A percentile compares a stretch with the other conserved stretches of the same genome.
Conservation (phyloP, 2,797 vertebrate species). For the Ibycter americanus region DNA sequence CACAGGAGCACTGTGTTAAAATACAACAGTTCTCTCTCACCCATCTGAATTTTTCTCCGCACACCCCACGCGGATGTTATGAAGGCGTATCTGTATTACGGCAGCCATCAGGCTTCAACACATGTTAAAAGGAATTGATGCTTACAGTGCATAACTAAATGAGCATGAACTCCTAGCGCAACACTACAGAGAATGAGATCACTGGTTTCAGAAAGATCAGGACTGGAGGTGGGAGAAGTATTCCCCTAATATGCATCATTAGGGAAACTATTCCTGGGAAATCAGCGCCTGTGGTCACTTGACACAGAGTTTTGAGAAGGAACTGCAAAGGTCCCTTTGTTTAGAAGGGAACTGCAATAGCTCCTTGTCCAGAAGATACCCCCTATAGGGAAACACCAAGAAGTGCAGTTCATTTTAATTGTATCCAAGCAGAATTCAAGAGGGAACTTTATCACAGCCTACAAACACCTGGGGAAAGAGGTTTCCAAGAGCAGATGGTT, state of each 20-base stretch:
- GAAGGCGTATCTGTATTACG: not conserved
- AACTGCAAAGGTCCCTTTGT: not conserved
- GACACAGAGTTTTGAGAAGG: not conserved
- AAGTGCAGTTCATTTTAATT: not conserved
- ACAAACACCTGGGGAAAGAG: not conserved
- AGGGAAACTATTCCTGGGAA: not conserved
- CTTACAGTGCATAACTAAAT: not conserved
- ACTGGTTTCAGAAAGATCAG: not conserved
- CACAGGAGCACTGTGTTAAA: not conserved
- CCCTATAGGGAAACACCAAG: not conserved
- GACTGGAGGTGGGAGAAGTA: not conserved
- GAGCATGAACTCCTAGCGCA: not conserved
- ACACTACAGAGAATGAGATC: not conserved
- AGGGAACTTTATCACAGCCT: not conserved
- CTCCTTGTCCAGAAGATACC: not conserved
- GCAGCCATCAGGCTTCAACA: not conserved
- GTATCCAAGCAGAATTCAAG: not conserved
- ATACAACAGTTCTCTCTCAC: not conserved
- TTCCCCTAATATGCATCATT: not conserved
- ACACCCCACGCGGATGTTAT: not conserved
- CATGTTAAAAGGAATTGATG: not conserved
- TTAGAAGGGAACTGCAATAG: not conserved
- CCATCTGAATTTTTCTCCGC: not conserved
- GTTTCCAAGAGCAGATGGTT: not conserved
- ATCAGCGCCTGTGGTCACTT: not conserved